Conservation (phyloP, 1,140 invertebrate species). For the Brevipalpus yothersi region DNA sequence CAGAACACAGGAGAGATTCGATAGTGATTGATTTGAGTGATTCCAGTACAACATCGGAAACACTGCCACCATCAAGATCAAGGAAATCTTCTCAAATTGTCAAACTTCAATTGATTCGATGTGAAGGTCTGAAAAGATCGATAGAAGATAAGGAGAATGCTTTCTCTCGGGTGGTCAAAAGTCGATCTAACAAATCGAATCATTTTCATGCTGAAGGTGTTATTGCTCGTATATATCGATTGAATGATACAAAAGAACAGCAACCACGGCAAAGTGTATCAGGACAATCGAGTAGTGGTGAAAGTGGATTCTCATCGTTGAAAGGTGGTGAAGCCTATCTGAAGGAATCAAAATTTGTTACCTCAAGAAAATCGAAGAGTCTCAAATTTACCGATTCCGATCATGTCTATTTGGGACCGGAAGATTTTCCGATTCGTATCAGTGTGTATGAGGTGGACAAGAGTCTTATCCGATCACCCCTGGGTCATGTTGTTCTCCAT, state of each 20-base stretch:
- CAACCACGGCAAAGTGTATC: too few species aligned
- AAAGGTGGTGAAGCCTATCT: too few species aligned
- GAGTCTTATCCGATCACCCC: background rate
- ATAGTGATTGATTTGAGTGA: too few species aligned
- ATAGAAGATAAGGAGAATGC: background rate
- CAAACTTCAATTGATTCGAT: background rate
- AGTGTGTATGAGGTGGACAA: background rate
- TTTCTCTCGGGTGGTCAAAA: background rate
- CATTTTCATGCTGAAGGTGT: background rate
- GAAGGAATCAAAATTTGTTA: too few species aligned
- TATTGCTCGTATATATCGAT: background rate
- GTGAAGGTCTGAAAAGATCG: background rate
- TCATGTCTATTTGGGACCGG: background rate
- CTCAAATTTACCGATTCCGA: background rate
- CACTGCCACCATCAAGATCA: too few species aligned
- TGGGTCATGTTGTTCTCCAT: background rate
- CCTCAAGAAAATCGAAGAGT: too few species aligned
- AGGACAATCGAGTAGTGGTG: too few species aligned
- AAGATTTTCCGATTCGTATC: background rate
- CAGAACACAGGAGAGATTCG: too few species aligned
- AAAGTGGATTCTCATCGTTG: too few species aligned
- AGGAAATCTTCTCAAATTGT: background rate
- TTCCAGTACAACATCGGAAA: too few species aligned
- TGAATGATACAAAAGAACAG: background rate
- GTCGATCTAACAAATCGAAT: background rate